phyloP scores from a whole-genome alignment of 2,113 vertebrate genomes.

The Amphiprion ocellaris region DNA sequence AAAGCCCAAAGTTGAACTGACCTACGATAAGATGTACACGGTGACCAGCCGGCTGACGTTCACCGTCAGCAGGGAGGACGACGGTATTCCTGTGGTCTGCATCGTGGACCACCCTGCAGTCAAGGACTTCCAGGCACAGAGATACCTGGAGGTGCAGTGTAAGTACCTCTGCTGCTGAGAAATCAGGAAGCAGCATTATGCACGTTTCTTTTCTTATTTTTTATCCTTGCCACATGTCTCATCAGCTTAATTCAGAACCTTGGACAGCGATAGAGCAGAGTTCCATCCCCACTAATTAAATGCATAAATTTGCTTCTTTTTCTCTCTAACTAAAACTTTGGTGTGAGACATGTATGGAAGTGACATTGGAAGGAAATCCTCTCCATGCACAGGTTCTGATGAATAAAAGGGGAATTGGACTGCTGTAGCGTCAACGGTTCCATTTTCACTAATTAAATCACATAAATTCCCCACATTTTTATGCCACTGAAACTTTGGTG shows the following conservation, averaged over 20 bases:
- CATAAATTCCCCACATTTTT: constrained; percentile 40
- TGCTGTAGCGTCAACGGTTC: constrained; percentile 9
- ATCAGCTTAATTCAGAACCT: constrained; percentile 45
- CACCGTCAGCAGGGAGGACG: constrained; percentile 92
- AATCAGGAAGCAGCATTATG: constrained; percentile 27
- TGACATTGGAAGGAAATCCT: constrained; percentile 47
- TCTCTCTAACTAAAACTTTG: constrained; percentile 42
- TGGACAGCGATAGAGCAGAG: constrained; percentile 27
- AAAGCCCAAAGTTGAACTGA: constrained; percentile 91
- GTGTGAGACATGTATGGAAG: constrained; percentile 42
- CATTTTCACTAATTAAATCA: constrained; percentile 63
- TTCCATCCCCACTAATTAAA: constrained; percentile 54
- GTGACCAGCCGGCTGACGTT: constrained; percentile 93
- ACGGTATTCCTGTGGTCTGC: constrained; percentile 92
- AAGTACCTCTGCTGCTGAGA: constrained; percentile 76
- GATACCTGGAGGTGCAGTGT: constrained; percentile 98
- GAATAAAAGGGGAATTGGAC: constrained; percentile 47
- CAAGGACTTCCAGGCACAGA: constrained; percentile 94
- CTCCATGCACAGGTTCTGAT: constrained; percentile 30
- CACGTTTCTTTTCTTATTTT: not conserved
- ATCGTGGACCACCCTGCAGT: constrained; percentile 96
- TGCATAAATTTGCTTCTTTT: constrained; percentile 51
- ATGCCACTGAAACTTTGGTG: constrained; percentile 1
- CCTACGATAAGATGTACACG: constrained; percentile 93
- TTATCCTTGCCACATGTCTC: constrained; percentile 24